phyloP scores from a whole-genome alignment of 2,797 vertebrate genomes.

The Ceryle rudis region DNA sequence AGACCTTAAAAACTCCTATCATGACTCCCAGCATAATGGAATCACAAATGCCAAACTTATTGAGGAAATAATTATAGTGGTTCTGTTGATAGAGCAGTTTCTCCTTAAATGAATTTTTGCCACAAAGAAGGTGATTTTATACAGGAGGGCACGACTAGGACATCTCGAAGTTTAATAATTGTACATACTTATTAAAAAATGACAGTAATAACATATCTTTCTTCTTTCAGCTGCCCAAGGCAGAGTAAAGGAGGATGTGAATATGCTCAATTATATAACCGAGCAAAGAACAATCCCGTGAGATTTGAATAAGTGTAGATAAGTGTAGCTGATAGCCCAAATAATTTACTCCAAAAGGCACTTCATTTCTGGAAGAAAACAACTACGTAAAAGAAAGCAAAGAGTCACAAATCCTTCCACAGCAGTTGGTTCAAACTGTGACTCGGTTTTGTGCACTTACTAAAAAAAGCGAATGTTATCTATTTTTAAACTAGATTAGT shows the following conservation, averaged over 20 bases:
- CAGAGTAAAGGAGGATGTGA: conserved; percentile 17
- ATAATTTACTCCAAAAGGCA: conserved; percentile 11
- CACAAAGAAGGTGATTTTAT: conserved; percentile 37
- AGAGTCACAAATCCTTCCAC: conserved; percentile 44
- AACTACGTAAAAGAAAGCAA: conserved; percentile 52
- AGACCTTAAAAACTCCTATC: background rate
- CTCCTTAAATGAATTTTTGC: conserved; percentile 10
- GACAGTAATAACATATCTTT: background rate
- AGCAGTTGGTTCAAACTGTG: conserved; percentile 53
- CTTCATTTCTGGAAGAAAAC: conserved; percentile 45
- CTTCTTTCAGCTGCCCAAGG: background rate
- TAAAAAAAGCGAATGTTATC: conserved; percentile 18
- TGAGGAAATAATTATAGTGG: conserved; percentile 45
- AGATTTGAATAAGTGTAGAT: background rate
- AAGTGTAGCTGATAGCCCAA: background rate
- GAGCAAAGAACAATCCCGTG: background rate
- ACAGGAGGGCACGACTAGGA: background rate
- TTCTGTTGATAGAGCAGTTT: background rate
- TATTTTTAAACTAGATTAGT: conserved; percentile 62
- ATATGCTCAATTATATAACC: conserved; percentile 45
- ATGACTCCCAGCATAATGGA: background rate
- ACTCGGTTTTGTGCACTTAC: background rate
- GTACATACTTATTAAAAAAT: conserved; percentile 2
- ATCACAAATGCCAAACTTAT: conserved; percentile 21
- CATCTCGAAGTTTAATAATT: conserved; percentile 34